Base-by-base conservation (phyloP, 1,140 invertebrate genomes). In the Pogonomyrmex barbatus region DNA sequence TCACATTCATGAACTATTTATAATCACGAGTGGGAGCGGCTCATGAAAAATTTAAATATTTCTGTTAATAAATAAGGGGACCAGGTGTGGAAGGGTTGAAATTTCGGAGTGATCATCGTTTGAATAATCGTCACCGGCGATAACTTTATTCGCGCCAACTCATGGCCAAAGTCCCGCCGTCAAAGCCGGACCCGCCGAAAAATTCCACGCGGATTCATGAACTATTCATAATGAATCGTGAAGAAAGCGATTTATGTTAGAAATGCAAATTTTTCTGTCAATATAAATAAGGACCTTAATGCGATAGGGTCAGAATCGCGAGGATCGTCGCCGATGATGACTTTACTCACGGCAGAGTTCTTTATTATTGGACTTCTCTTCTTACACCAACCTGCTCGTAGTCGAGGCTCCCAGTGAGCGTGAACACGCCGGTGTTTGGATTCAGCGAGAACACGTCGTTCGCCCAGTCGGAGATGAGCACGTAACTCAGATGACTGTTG, bases 391-490 rank as follows among this genome's bases (percentile, higher is more conserved):
- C 98, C 96, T 98, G 97, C 95, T 99, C 99, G 94, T 99, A 98
- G 95, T 99, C 98, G 67, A 99, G 96, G 88, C 97, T 96, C 0
- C 98, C 97, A 1, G 98, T 98, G 10, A 99, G 95, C 4, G 98
- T 98, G 93, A 99, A 98, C 14, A 98, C 96, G 52, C 98, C 98
- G 12, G 97, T 98, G 91, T 97, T 97, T 2, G 98, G 97, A 95
- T 99, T 98, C 71, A 99, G 95, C 1, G 97, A 97, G 94, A 99
- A 99, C 0, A 99, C 97, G 92, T 98, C 98, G 92, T 99, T 98
- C 60, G 98, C 98, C 97, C 98, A 99, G 91, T 99, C 98, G 68
- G 97, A 97, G 92, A 99, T 96, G 73, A 99, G 97, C 2, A 97
- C 97, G 95, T 98, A 99, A 17, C 97, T 98, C 5, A 99, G 95